Evolutionary conservation across 2,797 vertebrate species (phyloP), one percentile per base, ranked within the genome.

Genomic region (Notolepis coatsorum): DNA sequence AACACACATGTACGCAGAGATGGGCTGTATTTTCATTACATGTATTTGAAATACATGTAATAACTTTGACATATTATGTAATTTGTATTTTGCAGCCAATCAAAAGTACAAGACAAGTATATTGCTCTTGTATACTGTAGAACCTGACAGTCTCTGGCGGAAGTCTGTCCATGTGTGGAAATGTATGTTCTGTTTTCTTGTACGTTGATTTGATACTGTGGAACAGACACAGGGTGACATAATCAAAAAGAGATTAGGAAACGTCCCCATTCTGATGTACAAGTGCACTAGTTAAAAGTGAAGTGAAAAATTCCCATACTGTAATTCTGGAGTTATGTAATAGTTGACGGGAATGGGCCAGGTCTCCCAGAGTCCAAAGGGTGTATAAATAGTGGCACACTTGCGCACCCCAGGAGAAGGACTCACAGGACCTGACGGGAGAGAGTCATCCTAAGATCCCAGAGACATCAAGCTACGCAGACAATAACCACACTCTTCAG

Each of bases 241-340:
- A 46, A 49, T 67, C 61, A 64, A 60, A 82, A 68, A 70, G 54
- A 78, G 61, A 77, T 76, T 27, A 46, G 46, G 66, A 53, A 71
- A 68, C 52, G n/a, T 75, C 54, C 75, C 75, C 20, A 3, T 9
- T 53, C 25, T 59, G 39, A 72, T 75, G 71, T 58, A 64, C 49
- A 71, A 75, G 9, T 49, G 20, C n/a, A n/a, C n/a, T n/a, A n/a
- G n/a, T n/a, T n/a, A 65, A 68, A 23, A 30, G 65, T 30, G 75
- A 73, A 75, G 82, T 77, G 75, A 77, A 48, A 85, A 87, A 53
- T 84, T 86, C 67, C 85, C 75, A n/a, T n/a, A n/a, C n/a, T n/a
- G n/a, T n/a, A n/a, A n/a, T 55, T 37, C 33, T 55, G 42, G 37
- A 73, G 75, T 91, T 90, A 60, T 66, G 79, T 75, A 91, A 93